Conservation (phyloP, 30 jellyfish, hydroid and myxozoan genomes). For the Aurelia sp. region DNA sequence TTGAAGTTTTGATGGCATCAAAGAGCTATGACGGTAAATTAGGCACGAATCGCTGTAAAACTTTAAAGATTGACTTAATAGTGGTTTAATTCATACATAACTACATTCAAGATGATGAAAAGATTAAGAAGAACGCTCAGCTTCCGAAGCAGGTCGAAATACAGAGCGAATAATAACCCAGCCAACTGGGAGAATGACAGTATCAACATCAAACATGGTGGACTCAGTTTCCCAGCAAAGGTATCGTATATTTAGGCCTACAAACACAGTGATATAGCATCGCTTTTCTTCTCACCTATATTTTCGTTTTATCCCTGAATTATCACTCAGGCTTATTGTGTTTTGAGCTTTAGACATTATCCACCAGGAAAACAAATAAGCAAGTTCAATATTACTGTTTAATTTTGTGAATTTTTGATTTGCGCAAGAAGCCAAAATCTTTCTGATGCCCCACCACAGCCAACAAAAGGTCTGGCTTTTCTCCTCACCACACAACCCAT, state of each 20-base stretch:
- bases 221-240: constrained; percentile 82
- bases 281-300: no score
- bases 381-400: no score
- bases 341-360: no score
- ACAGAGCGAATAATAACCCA: constrained; percentile 79
- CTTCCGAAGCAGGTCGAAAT: constrained; percentile 90
- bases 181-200: constrained; percentile 91
- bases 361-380: no score
- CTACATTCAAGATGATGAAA: constrained; percentile 58
- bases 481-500: no score
- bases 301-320: no score
- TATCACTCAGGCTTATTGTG: no score
- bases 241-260: constrained; percentile 41
- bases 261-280: no score
- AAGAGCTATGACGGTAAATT: constrained; percentile 43
- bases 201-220: constrained; percentile 88
- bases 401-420: no score
- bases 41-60: constrained; percentile 45
- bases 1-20: constrained; percentile 41
- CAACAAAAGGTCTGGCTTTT: no score
- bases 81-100: constrained; percentile 9
- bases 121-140: constrained; percentile 94
- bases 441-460: no score
- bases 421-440: no score
- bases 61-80: neutral